These are phyloP conservation scores for Holothuria scabra DNA, from an alignment of 53 echinoderm and acorn worm genomes.

Conservation along the genomic window DNA sequence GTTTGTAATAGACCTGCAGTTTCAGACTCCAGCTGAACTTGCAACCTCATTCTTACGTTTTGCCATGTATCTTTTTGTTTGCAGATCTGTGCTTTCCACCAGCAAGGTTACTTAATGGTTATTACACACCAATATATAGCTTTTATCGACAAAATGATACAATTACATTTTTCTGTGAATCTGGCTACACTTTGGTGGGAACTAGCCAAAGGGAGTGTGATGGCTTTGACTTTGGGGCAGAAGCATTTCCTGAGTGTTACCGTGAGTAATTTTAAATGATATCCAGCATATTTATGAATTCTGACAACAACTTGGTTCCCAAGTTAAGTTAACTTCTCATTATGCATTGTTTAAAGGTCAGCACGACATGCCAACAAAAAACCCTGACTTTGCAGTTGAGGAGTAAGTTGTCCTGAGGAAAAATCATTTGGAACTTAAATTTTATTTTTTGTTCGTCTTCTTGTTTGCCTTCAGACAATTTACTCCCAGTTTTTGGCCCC, in stretches of 20 bases:
- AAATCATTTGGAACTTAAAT: no score
- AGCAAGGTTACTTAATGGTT: slow-evolving; percentile 51
- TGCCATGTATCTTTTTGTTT: neutral
- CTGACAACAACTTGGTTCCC: neutral
- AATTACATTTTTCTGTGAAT: slow-evolving; percentile 60
- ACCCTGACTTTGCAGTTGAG: no score
- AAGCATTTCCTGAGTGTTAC: slow-evolving; percentile 61
- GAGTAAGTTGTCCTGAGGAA: no score
- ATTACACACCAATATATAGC: slow-evolving; percentile 58
- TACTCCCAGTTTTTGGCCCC: no score
- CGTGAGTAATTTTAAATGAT: slow-evolving; percentile 54
- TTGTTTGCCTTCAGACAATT: no score
- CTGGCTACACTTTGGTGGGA: slow-evolving; percentile 73
- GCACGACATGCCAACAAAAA: no score
- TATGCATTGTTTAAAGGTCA: no score
- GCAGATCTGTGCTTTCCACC: slow-evolving; percentile 64
- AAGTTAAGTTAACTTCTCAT: no score
- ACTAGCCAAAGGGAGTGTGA: slow-evolving; percentile 48
- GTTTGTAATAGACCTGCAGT: no score
- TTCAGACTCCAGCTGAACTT: no score
- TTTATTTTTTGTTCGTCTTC: no score
- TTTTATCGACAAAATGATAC: slow-evolving; percentile 60
- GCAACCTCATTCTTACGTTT: neutral
- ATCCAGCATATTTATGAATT: neutral
- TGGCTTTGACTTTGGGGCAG: slow-evolving; percentile 47